These are phyloP conservation scores for Uloborus plumipes DNA, from an alignment of 2,888 invertebrate species.

Conservation along the genomic window DNA sequence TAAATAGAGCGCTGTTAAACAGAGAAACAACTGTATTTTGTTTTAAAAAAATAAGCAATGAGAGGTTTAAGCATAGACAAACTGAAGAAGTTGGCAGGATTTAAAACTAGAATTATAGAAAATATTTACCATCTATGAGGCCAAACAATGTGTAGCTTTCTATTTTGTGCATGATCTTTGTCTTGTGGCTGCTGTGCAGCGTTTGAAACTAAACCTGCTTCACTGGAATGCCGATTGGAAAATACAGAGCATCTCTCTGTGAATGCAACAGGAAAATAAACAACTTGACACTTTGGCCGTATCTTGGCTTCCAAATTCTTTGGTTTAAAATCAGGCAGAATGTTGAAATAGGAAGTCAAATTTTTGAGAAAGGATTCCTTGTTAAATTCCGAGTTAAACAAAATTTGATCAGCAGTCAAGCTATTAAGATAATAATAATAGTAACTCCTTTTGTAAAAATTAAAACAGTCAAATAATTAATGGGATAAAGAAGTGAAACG, in stretches of 20 bases:
- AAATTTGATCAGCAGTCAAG: constrained; percentile 78
- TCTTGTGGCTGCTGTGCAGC: neutral
- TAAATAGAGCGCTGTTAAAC: too few relatives aligned
- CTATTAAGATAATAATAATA: constrained; percentile 71
- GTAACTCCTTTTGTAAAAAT: neutral
- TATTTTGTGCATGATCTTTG: constrained; percentile 13
- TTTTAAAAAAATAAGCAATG: too few relatives aligned
- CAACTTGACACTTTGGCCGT: constrained; percentile 76
- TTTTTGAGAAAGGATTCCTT: constrained; percentile 78
- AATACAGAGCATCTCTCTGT: neutral
- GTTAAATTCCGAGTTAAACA: constrained; percentile 82
- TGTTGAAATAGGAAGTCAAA: constrained; percentile 77
- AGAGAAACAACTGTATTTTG: too few relatives aligned
- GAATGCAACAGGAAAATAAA: constrained; percentile 76
- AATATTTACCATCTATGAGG: constrained; percentile 78
- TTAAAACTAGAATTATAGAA: neutral
- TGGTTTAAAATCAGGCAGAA: constrained; percentile 78
- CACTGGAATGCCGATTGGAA: neutral
- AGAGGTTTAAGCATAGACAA: too few relatives aligned
- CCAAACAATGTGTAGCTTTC: constrained; percentile 78
- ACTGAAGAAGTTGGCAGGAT: too few relatives aligned
- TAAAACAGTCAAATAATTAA: neutral
- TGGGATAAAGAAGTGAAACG: neutral
- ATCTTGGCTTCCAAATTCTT: constrained; percentile 75
- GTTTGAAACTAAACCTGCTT: neutral